Percentiles rank a stretch among this genome's conserved stretches.
Conservation (phyloP, 2,113 vertebrate genomes). For the Abramis brama region DNA sequence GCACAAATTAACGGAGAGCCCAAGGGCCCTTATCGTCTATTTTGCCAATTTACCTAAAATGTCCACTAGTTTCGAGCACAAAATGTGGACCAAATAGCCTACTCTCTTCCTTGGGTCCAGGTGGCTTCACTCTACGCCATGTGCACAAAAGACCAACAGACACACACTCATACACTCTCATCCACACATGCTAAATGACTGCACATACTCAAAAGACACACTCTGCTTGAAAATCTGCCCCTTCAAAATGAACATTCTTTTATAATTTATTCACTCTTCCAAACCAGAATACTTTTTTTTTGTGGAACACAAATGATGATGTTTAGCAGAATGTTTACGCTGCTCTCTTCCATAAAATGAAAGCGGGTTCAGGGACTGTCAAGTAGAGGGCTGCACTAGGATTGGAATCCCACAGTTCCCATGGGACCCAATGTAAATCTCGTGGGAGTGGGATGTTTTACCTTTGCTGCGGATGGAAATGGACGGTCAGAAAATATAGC, state of each 20-base stretch:
- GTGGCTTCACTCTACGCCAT: slow-evolving; percentile 63
- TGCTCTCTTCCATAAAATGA: neutral
- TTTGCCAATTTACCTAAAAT: neutral
- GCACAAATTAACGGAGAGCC: neutral
- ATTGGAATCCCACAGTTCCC: no score
- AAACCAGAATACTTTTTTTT: neutral
- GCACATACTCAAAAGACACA: slow-evolving; percentile 53
- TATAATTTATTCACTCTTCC: neutral
- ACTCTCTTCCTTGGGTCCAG: slow-evolving; percentile 58
- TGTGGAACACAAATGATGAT: neutral
- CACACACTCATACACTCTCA: slow-evolving; percentile 6
- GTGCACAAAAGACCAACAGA: slow-evolving; percentile 15
- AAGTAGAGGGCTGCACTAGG: neutral
- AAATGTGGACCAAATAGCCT: slow-evolving; percentile 43
- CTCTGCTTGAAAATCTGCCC: neutral
- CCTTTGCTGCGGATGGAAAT: no score
- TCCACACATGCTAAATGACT: slow-evolving; percentile 40
- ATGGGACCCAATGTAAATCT: no score
- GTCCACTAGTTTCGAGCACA: neutral
- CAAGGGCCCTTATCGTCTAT: neutral
- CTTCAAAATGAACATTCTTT: neutral
- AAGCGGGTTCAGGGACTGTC: neutral
- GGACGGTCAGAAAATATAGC: no score
- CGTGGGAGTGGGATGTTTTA: no score
- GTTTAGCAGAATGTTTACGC: neutral